A percentile compares a stretch with the other conserved stretches of the same genome.
These are phyloP conservation scores for Drosophila mimica DNA, from an alignment of 2,888 invertebrate species.

Conservation along the genomic window DNA sequence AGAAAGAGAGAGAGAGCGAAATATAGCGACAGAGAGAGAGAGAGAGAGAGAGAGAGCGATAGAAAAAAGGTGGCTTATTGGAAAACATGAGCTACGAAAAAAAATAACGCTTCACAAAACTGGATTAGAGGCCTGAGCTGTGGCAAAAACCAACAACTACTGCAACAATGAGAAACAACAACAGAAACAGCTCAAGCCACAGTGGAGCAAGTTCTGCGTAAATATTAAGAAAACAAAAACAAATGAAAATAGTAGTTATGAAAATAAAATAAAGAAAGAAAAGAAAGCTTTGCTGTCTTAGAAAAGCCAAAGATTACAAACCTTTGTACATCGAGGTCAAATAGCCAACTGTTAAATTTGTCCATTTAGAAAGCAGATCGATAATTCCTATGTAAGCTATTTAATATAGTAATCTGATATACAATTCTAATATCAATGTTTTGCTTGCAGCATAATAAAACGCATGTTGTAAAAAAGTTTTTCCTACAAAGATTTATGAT, in stretches of 20 bases:
- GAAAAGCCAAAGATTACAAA: no score
- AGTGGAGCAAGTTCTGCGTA: conserved; percentile 15
- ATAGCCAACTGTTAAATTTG: background rate
- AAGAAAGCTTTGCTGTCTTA: background rate
- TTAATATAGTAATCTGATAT: no score
- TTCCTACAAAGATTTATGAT: background rate
- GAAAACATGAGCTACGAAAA: conserved; percentile 24
- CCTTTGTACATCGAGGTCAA: background rate
- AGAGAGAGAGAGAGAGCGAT: background rate
- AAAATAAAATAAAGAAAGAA: background rate
- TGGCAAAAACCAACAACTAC: conserved; percentile 20
- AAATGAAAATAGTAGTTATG: no score
- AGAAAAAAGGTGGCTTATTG: conserved; percentile 28
- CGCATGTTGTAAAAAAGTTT: background rate
- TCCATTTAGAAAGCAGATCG: background rate
- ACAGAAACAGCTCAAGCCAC: conserved; percentile 21
- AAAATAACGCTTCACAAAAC: conserved; percentile 57
- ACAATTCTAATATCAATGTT: accelerated
- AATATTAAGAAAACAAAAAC: background rate
- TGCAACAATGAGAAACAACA: conserved; percentile 22
- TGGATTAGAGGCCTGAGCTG: conserved; percentile 64
- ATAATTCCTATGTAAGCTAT: background rate
- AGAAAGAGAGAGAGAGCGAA: conserved; percentile 5
- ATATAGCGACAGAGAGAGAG: background rate
- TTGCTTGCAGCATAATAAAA: background rate